These are phyloP conservation scores for Botia almorhae DNA, from an alignment of 2,797 vertebrate species.

Conservation along the genomic window DNA sequence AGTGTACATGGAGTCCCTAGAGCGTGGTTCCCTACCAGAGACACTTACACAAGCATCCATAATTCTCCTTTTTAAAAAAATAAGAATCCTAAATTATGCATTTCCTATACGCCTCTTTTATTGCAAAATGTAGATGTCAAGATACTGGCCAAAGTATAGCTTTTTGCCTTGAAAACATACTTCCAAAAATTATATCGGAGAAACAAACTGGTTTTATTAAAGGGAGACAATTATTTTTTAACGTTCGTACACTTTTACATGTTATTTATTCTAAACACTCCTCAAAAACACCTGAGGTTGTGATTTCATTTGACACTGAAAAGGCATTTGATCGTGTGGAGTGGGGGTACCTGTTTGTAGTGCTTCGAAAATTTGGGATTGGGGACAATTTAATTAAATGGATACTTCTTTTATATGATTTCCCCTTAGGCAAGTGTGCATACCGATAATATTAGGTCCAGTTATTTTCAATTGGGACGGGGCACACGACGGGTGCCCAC, in stretches of 20 bases:
- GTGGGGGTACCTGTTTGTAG: too few relatives aligned
- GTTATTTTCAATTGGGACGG: too few relatives aligned
- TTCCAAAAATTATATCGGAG: not conserved
- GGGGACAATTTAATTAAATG: too few relatives aligned
- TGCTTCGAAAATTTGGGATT: too few relatives aligned
- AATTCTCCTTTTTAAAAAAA: not conserved
- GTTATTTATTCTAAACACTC: too few relatives aligned
- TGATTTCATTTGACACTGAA: too few relatives aligned
- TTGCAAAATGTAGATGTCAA: not conserved
- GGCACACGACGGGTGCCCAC: not conserved
- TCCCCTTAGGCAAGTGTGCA: not conserved
- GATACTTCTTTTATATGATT: too few relatives aligned
- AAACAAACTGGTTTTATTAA: not conserved
- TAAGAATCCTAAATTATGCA: not conserved
- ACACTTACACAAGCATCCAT: slow-evolving; percentile 3
- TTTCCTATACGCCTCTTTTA: not conserved
- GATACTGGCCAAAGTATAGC: not conserved
- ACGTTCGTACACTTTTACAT: not conserved
- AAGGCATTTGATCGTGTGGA: too few relatives aligned
- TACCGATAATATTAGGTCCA: not conserved
- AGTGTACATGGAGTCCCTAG: not conserved
- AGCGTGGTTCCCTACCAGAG: not conserved
- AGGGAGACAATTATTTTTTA: slow-evolving; percentile 24
- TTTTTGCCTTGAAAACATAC: not conserved
- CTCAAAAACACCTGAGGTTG: too few relatives aligned